These are phyloP conservation scores for Neofelis nebulosa DNA, from an alignment of 2,113 vertebrate species.

Conservation along the genomic window DNA sequence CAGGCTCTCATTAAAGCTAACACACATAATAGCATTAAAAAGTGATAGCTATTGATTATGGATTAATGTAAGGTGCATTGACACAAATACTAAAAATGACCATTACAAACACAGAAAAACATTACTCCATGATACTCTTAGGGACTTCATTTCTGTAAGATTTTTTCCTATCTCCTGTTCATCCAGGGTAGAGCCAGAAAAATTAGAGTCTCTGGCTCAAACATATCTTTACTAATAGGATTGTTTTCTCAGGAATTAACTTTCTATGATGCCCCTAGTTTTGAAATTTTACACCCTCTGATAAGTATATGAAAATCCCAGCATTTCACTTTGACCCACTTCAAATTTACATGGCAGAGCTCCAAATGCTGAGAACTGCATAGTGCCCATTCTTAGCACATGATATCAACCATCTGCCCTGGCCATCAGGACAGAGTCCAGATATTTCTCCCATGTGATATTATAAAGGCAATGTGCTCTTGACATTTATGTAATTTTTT, in stretches of 20 bases:
- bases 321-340: not conserved
- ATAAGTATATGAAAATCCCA: conserved; percentile 33
- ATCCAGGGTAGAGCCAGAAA: not conserved
- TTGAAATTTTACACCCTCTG: not conserved
- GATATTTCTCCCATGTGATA: conserved; percentile 9
- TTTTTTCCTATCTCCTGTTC: not conserved
- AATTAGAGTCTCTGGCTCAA: not conserved
- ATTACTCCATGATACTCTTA: not conserved
- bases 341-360: conserved; percentile 16
- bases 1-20: not conserved
- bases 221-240: not conserved
- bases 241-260: conserved; percentile 19
- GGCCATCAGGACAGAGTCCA: not conserved
- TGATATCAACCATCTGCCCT: not conserved
- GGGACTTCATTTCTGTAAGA: not conserved
- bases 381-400: conserved; percentile 29
- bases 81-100: not conserved
- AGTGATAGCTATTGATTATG: not conserved
- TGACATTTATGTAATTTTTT: conserved; percentile 47
- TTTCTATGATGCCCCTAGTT: not conserved
- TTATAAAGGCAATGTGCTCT: conserved; percentile 22
- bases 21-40: not conserved
- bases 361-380: not conserved
- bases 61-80: not conserved
- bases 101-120: not conserved